A percentile compares a stretch with the other conserved stretches of the same genome.
phyloP scores from a whole-genome alignment of 2,113 vertebrate species.

The Proteles cristata region DNA sequence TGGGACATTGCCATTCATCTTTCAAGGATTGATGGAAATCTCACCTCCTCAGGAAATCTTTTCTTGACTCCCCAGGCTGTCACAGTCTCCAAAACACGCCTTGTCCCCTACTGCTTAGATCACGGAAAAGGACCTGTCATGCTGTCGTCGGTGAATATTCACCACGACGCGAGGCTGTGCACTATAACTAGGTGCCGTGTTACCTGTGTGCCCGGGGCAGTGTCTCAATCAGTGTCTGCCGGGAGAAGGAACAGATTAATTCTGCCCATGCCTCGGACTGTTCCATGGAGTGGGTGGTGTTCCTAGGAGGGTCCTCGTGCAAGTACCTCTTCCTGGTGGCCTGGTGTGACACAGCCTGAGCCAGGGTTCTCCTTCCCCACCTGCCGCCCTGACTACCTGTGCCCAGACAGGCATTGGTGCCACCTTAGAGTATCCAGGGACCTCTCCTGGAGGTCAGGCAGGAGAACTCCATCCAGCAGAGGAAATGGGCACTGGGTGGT shows the following conservation, averaged over 20 bases:
- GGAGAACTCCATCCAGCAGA: neutral
- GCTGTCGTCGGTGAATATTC: accelerated
- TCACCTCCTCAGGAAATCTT: neutral
- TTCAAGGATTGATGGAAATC: neutral
- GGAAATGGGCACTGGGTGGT: neutral
- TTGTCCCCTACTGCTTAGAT: no score
- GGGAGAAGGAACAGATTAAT: neutral
- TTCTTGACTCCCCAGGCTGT: neutral
- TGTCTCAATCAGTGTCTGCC: accelerated
- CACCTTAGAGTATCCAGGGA: neutral
- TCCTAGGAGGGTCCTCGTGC: neutral
- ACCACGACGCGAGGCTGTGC: accelerated
- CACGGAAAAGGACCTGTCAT: accelerated
- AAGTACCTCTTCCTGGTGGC: neutral
- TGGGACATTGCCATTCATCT: no score
- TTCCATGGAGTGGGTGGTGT: accelerated
- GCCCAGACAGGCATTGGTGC: neutral
- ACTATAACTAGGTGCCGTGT: accelerated
- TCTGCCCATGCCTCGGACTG: neutral
- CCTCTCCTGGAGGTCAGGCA: neutral
- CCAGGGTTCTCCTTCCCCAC: accelerated
- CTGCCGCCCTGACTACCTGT: neutral
- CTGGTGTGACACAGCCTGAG: neutral
- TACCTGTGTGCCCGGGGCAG: neutral
- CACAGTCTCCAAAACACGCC: neutral